A percentile compares a stretch with the other conserved stretches of the same genome.
Evolutionary conservation across 2,113 vertebrate genomes (phyloP).

Genomic region (Myodes glareolus): DNA sequence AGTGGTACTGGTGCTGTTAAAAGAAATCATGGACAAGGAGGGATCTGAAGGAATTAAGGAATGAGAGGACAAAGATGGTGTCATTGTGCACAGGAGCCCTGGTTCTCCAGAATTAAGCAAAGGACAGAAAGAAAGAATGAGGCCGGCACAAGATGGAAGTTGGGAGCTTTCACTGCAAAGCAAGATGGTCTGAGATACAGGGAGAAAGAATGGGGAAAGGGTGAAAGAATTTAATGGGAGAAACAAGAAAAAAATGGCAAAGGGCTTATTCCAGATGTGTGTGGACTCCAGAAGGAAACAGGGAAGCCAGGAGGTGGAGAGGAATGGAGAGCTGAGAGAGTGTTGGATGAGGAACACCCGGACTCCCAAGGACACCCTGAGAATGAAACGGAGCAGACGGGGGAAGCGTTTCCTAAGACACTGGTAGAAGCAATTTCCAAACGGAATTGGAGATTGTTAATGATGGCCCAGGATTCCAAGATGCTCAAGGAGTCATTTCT

Average conservation of each 20-base stretch:
- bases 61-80: background rate
- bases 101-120: background rate
- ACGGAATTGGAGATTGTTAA: background rate
- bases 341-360: background rate
- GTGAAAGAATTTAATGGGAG: background rate
- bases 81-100: too few relatives aligned
- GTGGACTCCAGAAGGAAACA: background rate
- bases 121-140: background rate
- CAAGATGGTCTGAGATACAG: background rate
- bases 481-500: background rate
- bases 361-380: background rate
- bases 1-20: background rate
- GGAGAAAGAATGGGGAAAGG: background rate
- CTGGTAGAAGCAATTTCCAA: background rate
- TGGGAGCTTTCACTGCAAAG: background rate
- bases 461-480: background rate
- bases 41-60: background rate
- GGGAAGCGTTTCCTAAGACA: background rate
- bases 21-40: background rate
- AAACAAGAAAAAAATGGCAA: background rate
- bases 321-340: background rate
- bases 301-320: background rate
- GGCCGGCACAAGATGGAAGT: background rate
- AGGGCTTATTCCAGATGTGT: background rate
- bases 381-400: background rate